phyloP scores from a whole-genome alignment of 2,797 vertebrate genomes.

The Sebastes paucispinis region DNA sequence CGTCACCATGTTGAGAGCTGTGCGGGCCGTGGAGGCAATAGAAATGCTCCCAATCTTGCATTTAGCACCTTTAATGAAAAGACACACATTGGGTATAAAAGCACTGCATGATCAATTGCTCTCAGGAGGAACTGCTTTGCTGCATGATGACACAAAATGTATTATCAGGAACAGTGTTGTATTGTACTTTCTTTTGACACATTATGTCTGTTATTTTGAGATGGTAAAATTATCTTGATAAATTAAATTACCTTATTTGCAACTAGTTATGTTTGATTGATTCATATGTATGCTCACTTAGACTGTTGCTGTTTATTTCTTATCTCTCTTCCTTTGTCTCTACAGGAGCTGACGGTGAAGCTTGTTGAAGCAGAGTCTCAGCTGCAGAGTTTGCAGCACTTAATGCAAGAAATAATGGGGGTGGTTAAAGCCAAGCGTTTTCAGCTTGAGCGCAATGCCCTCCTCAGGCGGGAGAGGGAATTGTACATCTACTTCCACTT shows the following conservation, averaged over 20 bases:
- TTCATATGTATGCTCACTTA: neutral
- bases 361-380: constrained; percentile 84
- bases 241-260: neutral
- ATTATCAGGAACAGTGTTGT: neutral
- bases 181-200: neutral
- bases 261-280: neutral
- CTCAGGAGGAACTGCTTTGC: neutral
- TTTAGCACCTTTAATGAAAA: neutral
- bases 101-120: constrained; percentile 8
- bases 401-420: constrained; percentile 84
- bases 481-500: constrained; percentile 90
- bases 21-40: too few species aligned
- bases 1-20: too few species aligned
- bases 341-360: constrained; percentile 85
- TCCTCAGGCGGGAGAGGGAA: constrained; percentile 86
- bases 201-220: neutral
- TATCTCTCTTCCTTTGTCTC: neutral
- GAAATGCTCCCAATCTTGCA: too few species aligned
- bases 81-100: neutral
- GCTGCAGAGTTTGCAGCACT: constrained; percentile 81
- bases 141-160: neutral
- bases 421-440: constrained; percentile 88
- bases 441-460: constrained; percentile 82
- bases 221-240: neutral
- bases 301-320: neutral